Evolutionary conservation across 2,797 vertebrate species (phyloP).

Genomic region (Spinus pinus): DNA sequence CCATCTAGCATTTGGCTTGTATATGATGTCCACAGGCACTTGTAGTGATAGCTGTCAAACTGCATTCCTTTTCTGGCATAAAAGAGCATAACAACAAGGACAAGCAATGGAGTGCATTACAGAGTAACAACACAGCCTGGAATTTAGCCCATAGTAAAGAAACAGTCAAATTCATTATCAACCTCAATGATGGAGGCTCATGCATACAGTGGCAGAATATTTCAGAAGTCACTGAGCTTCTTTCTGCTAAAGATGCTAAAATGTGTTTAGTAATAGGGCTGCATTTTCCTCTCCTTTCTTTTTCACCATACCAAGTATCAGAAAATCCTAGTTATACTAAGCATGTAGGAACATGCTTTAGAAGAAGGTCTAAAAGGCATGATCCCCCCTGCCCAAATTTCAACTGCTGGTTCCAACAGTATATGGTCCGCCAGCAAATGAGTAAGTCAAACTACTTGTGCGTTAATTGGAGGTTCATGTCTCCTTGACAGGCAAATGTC

Average conservation of each 20-base stretch:
- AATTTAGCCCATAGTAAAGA: conserved; percentile 56
- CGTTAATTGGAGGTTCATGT: background rate
- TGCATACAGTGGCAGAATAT: background rate
- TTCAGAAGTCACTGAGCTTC: background rate
- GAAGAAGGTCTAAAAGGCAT: background rate
- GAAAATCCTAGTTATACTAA: background rate
- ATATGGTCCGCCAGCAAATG: background rate
- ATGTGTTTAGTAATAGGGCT: background rate
- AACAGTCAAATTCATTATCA: conserved; percentile 29
- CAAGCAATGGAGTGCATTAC: conserved; percentile 22
- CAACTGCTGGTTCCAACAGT: background rate
- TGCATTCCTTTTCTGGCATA: conserved; percentile 49
- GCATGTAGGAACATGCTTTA: background rate
- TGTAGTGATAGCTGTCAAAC: conserved; percentile 68
- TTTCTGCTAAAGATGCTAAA: background rate
- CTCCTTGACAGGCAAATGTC: background rate
- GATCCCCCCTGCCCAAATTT: background rate
- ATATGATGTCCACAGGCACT: conserved; percentile 65
- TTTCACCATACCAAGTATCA: background rate
- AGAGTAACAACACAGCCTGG: conserved; percentile 36
- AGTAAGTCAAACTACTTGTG: background rate
- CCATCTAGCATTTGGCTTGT: conserved; percentile 56
- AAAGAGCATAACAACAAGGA: conserved; percentile 35
- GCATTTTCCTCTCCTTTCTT: background rate
- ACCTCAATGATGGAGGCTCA: background rate